phyloP scores from a whole-genome alignment of 1,140 invertebrate species.

The Drosophila busckii region DNA sequence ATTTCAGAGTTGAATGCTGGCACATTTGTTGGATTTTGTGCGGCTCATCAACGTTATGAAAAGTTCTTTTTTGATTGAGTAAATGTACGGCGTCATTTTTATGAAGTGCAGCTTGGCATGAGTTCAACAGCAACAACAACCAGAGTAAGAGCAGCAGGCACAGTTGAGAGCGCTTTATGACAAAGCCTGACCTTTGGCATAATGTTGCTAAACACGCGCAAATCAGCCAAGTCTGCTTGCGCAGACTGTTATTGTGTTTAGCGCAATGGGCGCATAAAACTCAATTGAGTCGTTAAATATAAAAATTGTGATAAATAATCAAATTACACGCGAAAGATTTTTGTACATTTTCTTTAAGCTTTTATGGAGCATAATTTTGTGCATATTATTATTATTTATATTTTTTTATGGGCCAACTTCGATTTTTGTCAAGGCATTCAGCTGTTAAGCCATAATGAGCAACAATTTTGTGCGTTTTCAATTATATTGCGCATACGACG shows the following conservation, averaged over 20 bases:
- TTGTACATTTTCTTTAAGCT: constrained; percentile 35
- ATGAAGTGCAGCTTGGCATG: constrained; percentile 20
- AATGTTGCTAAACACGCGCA: constrained; percentile 21
- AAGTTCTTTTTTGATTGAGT: constrained; percentile 39
- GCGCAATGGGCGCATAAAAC: constrained; percentile 54
- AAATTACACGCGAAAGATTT: constrained; percentile 68
- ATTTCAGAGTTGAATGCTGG: no score
- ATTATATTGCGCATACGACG: constrained; percentile 32
- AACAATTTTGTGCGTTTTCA: constrained; percentile 38
- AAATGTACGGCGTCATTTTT: constrained; percentile 23
- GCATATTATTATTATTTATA: constrained; percentile 1
- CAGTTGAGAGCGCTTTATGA: no score
- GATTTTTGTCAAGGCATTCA: constrained; percentile 21
- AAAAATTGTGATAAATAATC: constrained; percentile 76
- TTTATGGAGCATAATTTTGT: constrained; percentile 47
- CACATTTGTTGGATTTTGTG: constrained; percentile 3
- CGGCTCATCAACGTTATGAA: constrained; percentile 31
- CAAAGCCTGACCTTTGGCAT: constrained; percentile 34
- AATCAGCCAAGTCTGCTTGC: constrained; percentile 6
- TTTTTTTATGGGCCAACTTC: constrained; percentile 19
- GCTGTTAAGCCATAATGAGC: constrained; percentile 28
- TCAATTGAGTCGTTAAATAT: constrained; percentile 74
- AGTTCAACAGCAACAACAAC: no score
- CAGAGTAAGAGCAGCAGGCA: no score
- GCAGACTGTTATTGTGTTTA: constrained; percentile 2